Evolutionary conservation across 2,888 invertebrate genomes (phyloP).

Genomic region (Pammene aurita): DNA sequence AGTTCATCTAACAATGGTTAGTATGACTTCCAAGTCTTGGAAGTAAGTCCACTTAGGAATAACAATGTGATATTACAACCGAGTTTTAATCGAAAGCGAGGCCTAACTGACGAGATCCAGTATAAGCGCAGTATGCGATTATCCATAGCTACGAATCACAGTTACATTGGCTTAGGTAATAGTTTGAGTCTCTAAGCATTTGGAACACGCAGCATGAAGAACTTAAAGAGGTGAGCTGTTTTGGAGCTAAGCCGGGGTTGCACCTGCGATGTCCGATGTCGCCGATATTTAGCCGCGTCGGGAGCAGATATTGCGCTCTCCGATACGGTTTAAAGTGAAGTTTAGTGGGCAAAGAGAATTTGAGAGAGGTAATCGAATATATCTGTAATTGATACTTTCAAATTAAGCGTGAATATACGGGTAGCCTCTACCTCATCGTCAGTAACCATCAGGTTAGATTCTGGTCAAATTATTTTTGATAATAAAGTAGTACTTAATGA

Average conservation of each 20-base stretch:
- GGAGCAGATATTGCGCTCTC: slow-evolving; percentile 57
- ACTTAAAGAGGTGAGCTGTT: slow-evolving; percentile 4
- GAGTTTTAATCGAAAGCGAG: too few species aligned
- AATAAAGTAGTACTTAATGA: too few species aligned
- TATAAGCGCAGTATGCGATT: neutral
- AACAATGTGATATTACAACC: too few species aligned
- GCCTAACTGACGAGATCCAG: neutral
- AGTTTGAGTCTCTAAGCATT: neutral
- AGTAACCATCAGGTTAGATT: too few species aligned
- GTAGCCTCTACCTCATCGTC: too few species aligned
- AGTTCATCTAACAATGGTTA: neutral
- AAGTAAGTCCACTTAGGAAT: too few species aligned
- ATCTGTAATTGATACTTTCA: too few species aligned
- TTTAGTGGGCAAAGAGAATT: slow-evolving; percentile 35
- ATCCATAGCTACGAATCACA: neutral
- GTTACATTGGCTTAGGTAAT: neutral
- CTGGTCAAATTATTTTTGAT: too few species aligned
- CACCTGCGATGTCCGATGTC: slow-evolving; percentile 55
- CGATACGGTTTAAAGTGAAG: slow-evolving; percentile 58
- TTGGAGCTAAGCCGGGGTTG: slow-evolving; percentile 16
- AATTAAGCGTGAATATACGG: too few species aligned
- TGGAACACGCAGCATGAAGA: neutral
- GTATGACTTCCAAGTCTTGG: too few species aligned
- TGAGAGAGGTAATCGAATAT: slow-evolving; percentile 8
- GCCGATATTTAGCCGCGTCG: slow-evolving; percentile 61